Conservation (phyloP, 1,140 invertebrate genomes). For the Riptortus pedestris region DNA sequence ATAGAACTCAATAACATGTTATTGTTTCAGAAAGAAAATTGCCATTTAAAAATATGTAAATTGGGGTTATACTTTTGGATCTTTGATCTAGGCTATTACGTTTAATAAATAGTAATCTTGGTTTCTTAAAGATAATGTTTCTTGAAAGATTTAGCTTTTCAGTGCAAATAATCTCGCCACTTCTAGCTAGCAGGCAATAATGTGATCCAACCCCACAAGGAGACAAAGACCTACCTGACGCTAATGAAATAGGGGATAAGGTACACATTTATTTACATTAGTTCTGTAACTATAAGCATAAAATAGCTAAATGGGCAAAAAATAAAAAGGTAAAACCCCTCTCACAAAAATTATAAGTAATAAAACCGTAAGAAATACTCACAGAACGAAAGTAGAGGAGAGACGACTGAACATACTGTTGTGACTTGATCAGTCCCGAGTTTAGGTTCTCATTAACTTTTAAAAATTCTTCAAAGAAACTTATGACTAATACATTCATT, state of each 20-base stretch:
- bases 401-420: constrained; percentile 10
- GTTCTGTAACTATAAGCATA: not conserved
- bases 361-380: not conserved
- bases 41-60: too few relatives aligned
- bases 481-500: not conserved
- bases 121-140: too few relatives aligned
- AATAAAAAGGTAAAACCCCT: not conserved
- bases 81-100: too few relatives aligned
- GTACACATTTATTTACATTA: not conserved
- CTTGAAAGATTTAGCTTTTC: too few relatives aligned
- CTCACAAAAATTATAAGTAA: not conserved
- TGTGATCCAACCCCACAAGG: not conserved
- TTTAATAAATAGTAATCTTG: too few relatives aligned
- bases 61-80: too few relatives aligned
- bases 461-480: not conserved
- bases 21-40: too few relatives aligned
- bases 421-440: constrained; percentile 13
- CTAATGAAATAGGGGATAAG: not conserved
- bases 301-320: not conserved
- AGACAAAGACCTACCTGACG: constrained; percentile 9
- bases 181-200: too few relatives aligned
- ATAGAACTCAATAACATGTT: too few relatives aligned
- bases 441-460: not conserved
- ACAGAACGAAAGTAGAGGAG: constrained; percentile 12
- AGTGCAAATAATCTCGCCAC: too few relatives aligned